Evolutionary conservation across 2,113 vertebrate genomes (phyloP), one percentile per base, ranked within the genome.

Genomic region (Otis tarda): DNA sequence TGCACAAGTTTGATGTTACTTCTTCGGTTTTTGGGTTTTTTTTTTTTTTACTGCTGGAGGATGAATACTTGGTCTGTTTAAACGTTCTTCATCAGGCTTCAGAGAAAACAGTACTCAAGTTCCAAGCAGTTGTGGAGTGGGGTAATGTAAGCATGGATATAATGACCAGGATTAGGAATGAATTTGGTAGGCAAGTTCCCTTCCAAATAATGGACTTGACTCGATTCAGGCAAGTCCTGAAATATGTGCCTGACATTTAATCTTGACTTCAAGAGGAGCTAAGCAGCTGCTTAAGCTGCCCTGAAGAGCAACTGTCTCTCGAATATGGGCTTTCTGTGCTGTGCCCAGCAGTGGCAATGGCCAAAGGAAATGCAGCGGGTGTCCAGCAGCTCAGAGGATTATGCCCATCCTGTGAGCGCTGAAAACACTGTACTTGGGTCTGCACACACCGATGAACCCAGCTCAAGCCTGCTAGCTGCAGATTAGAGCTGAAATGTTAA

Each of bases 181-280:
- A 90, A 77, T 88, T 80, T 35, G 60, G 47, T 31, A 43, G 33
- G 39, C 33, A 81, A 81, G 11, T 52, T 90, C 13, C 23, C 15
- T 68, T 90, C 64, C 23, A 83, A 90, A 68, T 81, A 75, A 80
- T 55, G 47, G 56, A 39, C 59, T 87, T 67, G 12, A 31, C 18
- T 90, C 73, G 24, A 39, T 59, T 67, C n/a, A 12, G 18, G 8
- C 45, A 91, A 90, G 33, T 86, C 57, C 35, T 0, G 0, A 74
- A 89, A 67, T n/a, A 8, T 6, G 12, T 57, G 39, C 39, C 80
- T 93, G 77, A 55, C 39, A 56, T 81, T 89, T 96, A 76, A 61
- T 82, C 86, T 87, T 82, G 52, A 50, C 25, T 89, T 92, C 53
- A 69, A 28, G 76, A n/a, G 27, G 24, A 90, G 56, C 33, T 92